Evolutionary conservation across 1,140 invertebrate species (phyloP), one percentile per base, ranked within the genome.

Genomic region (Rhopalosiphum padi): DNA sequence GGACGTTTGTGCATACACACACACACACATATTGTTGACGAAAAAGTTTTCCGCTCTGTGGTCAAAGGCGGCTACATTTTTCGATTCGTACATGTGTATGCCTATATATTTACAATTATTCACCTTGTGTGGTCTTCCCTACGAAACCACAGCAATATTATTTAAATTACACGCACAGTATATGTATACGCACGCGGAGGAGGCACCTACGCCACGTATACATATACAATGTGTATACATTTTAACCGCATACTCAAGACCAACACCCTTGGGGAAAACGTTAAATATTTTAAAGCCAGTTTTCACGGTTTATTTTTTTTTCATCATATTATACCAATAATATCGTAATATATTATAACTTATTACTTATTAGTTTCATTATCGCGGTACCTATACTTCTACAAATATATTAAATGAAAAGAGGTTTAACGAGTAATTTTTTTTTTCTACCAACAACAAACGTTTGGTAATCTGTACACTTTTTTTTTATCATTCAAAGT

Each of bases 81-180:
- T 48, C 30, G 85, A 87, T 46, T 86, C 30, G 30, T 30, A n/a
- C 2, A 15, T 86, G 23, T 55, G 53, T 55, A 83, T 35, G 1
- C 9, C 23, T 77, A 11, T 22, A 11, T 35, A 15, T 68, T n/a
- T 11, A 30, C 55, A 60, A 60, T 60, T 30, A 30, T 91, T 83
- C 91, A 51, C n/a, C 91, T 25, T 51, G 91, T 92, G 91, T 92
- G 91, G 91, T 77, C 91, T 83, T 82, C 37, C 23, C 9, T 43
- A 35, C n/a, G 8, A 51, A 85, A 92, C 91, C 46, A 18, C 91
- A 83, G 23, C n/a, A 46, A 85, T 35, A 83, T 83, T 83, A 92
- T 82, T 46, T 35, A 82, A 77, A 89, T 87, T 87, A 87, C 30
- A 48, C 11, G 35, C 5, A 25, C 23, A 15, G 37, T 48, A 48